Evolutionary conservation across 2,113 vertebrate species (phyloP).

Genomic region (Proteles cristata): DNA sequence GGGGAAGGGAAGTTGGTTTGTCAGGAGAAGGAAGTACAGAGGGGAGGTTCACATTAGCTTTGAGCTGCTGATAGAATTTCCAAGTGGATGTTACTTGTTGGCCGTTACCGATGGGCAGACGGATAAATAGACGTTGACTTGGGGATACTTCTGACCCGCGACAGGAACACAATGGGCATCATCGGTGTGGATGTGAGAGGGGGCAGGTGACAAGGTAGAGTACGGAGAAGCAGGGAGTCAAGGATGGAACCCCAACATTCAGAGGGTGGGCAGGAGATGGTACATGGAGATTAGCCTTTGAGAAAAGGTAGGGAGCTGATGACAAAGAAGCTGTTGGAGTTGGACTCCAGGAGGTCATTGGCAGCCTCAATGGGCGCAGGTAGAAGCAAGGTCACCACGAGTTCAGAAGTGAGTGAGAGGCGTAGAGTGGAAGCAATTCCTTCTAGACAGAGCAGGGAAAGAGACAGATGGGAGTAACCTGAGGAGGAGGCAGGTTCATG

Average conservation of each 20-base stretch:
- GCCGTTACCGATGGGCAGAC: not conserved
- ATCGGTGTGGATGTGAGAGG: not conserved
- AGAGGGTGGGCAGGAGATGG: not conserved
- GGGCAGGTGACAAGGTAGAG: not conserved
- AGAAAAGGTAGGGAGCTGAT: not conserved
- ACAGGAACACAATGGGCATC: not conserved
- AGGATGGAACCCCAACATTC: not conserved
- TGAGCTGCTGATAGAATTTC: not conserved
- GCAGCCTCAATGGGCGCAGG: not conserved
- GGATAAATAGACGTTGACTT: not conserved
- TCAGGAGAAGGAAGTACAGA: not conserved
- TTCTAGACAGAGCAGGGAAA: conserved; percentile 45
- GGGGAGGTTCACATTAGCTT: not conserved
- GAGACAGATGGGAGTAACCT: conserved; percentile 64
- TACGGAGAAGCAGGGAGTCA: not conserved
- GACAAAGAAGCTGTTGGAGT: not conserved
- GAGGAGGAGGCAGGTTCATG: conserved; percentile 69
- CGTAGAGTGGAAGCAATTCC: not conserved
- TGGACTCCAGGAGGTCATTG: not conserved
- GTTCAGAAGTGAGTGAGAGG: conserved; percentile 57
- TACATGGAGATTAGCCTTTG: not conserved
- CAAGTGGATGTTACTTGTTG: not conserved
- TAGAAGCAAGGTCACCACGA: conserved; percentile 31
- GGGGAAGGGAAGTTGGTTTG: not conserved
- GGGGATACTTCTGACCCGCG: not conserved